These are phyloP conservation scores for Lanius ludovicianus DNA, from an alignment of 2,113 vertebrate species.

Conservation along the genomic window DNA sequence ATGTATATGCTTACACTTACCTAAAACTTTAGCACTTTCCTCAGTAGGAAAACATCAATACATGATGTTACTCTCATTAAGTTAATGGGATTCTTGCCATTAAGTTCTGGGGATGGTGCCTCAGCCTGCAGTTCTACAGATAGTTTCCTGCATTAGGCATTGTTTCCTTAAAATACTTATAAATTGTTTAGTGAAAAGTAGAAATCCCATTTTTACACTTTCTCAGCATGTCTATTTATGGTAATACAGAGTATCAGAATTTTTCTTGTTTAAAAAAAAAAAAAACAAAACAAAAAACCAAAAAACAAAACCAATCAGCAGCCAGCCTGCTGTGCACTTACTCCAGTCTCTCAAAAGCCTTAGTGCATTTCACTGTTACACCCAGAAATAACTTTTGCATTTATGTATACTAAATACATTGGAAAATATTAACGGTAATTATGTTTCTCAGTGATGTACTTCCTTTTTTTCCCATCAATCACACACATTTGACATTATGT, in stretches of 20 bases:
- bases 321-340: background rate
- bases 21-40: background rate
- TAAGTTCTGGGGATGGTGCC: background rate
- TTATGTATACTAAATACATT: background rate
- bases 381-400: background rate
- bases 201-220: background rate
- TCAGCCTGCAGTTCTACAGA: background rate
- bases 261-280: background rate
- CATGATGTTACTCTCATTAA: background rate
- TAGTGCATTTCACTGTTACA: background rate
- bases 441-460: background rate
- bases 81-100: background rate
- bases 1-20: background rate
- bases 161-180: background rate
- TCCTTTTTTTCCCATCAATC: background rate
- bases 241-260: background rate
- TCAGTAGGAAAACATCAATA: background rate
- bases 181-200: background rate
- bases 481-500: background rate
- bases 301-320: background rate
- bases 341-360: background rate
- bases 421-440: background rate
- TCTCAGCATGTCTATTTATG: background rate
- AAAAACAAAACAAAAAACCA: background rate
- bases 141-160: background rate